Conservation (phyloP, 2,113 vertebrate genomes). For the Chrysemys picta region DNA sequence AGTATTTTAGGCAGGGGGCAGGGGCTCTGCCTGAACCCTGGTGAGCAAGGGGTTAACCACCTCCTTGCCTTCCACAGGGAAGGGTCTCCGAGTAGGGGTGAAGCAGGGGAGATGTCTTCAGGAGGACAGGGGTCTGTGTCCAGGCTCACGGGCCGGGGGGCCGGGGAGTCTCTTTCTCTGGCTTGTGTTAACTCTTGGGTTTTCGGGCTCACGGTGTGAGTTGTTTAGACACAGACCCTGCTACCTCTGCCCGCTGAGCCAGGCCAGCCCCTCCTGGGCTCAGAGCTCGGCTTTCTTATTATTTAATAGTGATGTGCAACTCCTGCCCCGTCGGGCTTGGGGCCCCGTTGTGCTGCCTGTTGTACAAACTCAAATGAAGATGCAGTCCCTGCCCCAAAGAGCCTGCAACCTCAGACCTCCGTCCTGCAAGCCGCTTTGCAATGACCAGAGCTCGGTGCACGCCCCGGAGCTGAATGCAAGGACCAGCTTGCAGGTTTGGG, state of each 20-base stretch:
- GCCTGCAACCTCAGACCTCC: neutral
- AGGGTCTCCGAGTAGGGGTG: no score
- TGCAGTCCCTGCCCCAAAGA: neutral
- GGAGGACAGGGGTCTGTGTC: neutral
- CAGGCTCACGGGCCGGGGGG: neutral
- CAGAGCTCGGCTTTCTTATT: neutral
- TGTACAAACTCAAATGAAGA: neutral
- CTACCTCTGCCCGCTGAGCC: neutral
- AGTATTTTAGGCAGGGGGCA: no score
- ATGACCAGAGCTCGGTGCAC: neutral
- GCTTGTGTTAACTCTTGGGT: neutral
- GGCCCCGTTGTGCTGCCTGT: neutral
- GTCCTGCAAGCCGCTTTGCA: no score
- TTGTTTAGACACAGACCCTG: neutral
- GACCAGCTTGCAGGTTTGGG: neutral
- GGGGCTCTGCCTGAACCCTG: neutral
- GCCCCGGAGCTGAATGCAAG: fast-evolving
- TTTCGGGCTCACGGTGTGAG: neutral
- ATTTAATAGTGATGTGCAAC: neutral
- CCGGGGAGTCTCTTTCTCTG: neutral
- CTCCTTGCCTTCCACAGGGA: no score
- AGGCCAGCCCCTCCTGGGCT: neutral
- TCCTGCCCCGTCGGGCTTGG: neutral
- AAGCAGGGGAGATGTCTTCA: neutral
- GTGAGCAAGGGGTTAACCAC: neutral